phyloP scores from a whole-genome alignment of 2,113 vertebrate genomes.

The Hemiscyllium ocellatum region DNA sequence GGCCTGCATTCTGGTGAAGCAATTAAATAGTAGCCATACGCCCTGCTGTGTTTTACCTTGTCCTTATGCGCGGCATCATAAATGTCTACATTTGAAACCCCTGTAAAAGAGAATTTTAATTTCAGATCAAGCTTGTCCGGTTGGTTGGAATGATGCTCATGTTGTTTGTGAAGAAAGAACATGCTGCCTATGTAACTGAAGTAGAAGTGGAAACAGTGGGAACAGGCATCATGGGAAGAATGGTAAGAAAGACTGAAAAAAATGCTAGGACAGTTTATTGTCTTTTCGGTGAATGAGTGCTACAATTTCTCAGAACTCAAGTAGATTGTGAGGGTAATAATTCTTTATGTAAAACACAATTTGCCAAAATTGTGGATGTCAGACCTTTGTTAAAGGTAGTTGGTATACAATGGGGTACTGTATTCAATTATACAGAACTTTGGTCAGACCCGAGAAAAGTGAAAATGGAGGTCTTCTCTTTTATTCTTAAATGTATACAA shows the following conservation, averaged over 20 bases:
- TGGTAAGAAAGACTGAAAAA: constrained; percentile 65
- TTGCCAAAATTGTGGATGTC: neutral
- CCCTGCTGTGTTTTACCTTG: neutral
- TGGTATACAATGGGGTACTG: neutral
- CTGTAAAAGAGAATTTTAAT: constrained; percentile 40
- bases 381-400: neutral
- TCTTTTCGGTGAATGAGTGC: neutral
- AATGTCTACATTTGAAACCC: neutral
- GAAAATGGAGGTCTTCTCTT: neutral
- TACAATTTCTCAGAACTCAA: neutral
- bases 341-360: neutral
- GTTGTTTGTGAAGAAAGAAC: constrained; percentile 78
- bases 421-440: neutral
- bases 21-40: neutral
- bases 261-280: neutral
- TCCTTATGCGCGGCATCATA: neutral
- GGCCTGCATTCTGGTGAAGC: neutral
- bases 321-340: neutral
- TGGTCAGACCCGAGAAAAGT: neutral
- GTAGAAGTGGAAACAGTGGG: constrained; percentile 85
- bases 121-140: constrained; percentile 79
- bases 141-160: constrained; percentile 94
- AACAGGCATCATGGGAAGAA: constrained; percentile 96
- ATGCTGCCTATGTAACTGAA: constrained; percentile 72
- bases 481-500: no score